Percentiles rank a stretch among this genome's conserved stretches.
Conservation (phyloP, 2,797 vertebrate species). For the Rhyacichthys aspro region DNA sequence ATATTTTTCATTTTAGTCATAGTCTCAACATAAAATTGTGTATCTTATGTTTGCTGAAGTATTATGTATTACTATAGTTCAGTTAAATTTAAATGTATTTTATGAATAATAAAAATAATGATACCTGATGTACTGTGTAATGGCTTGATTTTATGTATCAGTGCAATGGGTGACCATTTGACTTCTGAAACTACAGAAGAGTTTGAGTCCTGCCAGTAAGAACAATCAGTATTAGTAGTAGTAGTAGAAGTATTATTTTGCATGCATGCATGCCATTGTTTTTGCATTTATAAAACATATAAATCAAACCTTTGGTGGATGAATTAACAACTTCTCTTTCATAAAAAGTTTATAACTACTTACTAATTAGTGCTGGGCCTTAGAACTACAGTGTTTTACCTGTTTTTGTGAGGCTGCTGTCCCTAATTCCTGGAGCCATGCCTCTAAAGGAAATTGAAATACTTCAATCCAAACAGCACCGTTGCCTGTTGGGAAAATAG, state of each 20-base stretch:
- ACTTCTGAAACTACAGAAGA: slow-evolving; percentile 40
- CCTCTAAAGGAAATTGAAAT: slow-evolving; percentile 83
- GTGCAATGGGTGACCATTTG: slow-evolving; percentile 70
- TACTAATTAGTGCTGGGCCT: no score
- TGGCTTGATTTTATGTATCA: slow-evolving; percentile 80
- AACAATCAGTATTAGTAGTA: no score
- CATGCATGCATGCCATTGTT: no score
- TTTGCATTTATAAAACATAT: no score
- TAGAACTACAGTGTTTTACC: slow-evolving; percentile 34
- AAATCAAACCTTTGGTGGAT: no score
- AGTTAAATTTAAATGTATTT: background rate
- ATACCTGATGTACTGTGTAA: background rate
- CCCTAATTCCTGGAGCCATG: slow-evolving; percentile 85
- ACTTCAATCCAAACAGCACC: slow-evolving; percentile 86
- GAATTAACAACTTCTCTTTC: no score
- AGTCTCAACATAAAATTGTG: no score
- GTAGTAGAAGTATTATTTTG: no score
- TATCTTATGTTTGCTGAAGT: no score
- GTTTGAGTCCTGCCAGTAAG: slow-evolving; percentile 43
- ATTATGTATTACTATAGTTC: no score
- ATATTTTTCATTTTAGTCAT: background rate
- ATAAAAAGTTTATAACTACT: no score
- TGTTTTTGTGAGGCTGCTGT: slow-evolving; percentile 34
- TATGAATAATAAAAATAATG: background rate
- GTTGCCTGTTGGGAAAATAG: slow-evolving; percentile 73